Evolutionary conservation across 2,113 vertebrate genomes (phyloP), one percentile per base, ranked within the genome.

Genomic region (Saimiri boliviensis): DNA sequence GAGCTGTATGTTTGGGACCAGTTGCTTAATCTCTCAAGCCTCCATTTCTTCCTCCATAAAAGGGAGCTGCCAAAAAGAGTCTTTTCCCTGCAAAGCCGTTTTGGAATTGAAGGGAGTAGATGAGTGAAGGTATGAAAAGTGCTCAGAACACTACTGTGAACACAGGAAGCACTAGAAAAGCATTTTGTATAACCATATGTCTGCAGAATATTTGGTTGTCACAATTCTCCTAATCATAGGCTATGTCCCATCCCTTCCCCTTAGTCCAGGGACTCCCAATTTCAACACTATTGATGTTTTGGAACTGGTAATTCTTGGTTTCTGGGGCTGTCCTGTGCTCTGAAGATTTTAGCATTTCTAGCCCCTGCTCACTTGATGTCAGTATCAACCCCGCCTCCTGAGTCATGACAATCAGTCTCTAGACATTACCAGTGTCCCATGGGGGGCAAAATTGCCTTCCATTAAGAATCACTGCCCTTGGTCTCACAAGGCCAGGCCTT

Each of bases 221-320:
- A 21, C 52, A 7, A 0, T 79, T n/a, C 60, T 35, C 58, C 35
- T 52, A 11, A 37, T 35, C 13, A 20, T 9, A 21, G 5, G 1
- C 40, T n/a, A 23, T 17, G 12, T 8, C 70, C 80, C 8, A 12
- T 9, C 7, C 17, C 35, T 68, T 2, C 6, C 37, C 23, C 8
- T 63, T 0, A 42, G 5, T 49, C 52, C 76, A 35, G 9, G 30
- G 14, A 6, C 66, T 3, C 20, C 13, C 40, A 19, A 6, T 2
- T 2, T 17, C 47, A 19, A 16, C 11, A 7, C 21, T 6, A 3
- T 1, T n/a, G 58, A 88, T 5, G 1, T 0, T 68, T 40, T 27
- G 68, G 19, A 89, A 63, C 45, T 19, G 32, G 0, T 3, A 23
- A 21, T 12, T 58, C 83, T 70, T 10, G 16, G 23, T 2, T 73